Evolutionary conservation across 2,888 invertebrate genomes (phyloP), one percentile per base, ranked within the genome.

Genomic region (Troilus luridus): DNA sequence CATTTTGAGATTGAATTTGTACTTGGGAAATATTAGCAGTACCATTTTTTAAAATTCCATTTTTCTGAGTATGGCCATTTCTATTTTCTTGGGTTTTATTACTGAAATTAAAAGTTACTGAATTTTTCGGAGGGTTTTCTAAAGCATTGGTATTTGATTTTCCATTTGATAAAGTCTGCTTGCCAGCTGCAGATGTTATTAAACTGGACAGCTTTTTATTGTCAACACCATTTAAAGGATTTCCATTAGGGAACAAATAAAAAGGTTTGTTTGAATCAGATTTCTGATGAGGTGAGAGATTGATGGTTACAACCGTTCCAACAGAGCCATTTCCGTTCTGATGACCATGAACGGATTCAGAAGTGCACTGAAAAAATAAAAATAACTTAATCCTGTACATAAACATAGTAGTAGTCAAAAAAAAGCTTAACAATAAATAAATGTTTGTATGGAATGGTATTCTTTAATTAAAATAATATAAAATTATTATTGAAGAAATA

Each of bases 41-140:
- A 91, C 94, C 93, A 93, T 94, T 95, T 93, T 95, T 95, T 90
- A 95, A 93, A 92, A 95, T 95, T 41, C 95, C 95, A 93, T 94
- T 95, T 17, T 94, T 94, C 24, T 94, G 93, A 41, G 90, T 62
- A 58, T 91, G 89, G 58, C 91, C 91, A 88, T 90, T 90, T 77
- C 90, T 92, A 17, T 92, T 91, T 59, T 91, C 91, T 67, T 91
- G 91, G 8, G 92, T 91, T 89, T 91, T 91, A 41, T 91, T 90
- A 81, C 90, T 92, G 90, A 93, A 92, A 91, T 93, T 92, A 88
- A 93, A 93, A 17, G 92, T 92, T 81, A 93, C 92, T 10, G 92
- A 92, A 58, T 92, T 92, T 88, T 92, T 92, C 54, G 91, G 91
- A 17, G 91, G 91, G 67, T 91, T 91, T 24, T 91, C 91, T 27